Evolutionary conservation across 2,888 invertebrate species (phyloP).

Genomic region (Allacma fusca): DNA sequence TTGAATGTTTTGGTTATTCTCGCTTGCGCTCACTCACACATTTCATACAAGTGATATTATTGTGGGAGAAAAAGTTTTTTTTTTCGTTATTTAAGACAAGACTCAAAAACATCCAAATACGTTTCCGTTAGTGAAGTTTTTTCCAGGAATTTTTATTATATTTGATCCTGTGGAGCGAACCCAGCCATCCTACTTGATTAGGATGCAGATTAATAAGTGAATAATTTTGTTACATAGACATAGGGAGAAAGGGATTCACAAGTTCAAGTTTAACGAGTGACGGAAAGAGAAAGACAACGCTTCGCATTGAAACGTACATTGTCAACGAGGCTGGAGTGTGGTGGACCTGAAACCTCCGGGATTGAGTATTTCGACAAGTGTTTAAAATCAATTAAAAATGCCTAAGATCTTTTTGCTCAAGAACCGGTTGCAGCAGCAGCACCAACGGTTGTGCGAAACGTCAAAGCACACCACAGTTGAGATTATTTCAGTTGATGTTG

Average conservation of each 20-base stretch:
- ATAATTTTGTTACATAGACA: no score
- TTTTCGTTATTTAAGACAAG: no score
- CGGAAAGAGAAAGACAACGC: background rate
- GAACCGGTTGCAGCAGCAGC: conserved; percentile 90
- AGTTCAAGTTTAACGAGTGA: background rate
- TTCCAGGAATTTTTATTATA: no score
- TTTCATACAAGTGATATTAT: background rate
- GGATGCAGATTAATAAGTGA: no score
- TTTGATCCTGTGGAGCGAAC: no score
- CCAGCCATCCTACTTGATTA: no score
- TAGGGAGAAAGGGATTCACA: no score
- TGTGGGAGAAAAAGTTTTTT: background rate
- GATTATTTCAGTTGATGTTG: conserved; percentile 50
- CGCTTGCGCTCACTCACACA: background rate
- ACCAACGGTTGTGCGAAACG: conserved; percentile 81
- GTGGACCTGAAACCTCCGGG: background rate
- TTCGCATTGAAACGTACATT: background rate
- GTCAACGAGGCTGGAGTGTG: background rate
- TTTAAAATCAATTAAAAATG: conserved; percentile 68
- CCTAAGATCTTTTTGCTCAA: conserved; percentile 93
- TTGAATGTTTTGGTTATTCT: conserved; percentile 9
- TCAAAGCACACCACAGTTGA: conserved; percentile 71
- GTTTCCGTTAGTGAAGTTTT: no score
- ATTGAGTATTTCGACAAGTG: background rate
- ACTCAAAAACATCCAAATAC: no score